Evolutionary conservation across 2,797 vertebrate genomes (phyloP).

Genomic region (Acipenser ruthenus): DNA sequence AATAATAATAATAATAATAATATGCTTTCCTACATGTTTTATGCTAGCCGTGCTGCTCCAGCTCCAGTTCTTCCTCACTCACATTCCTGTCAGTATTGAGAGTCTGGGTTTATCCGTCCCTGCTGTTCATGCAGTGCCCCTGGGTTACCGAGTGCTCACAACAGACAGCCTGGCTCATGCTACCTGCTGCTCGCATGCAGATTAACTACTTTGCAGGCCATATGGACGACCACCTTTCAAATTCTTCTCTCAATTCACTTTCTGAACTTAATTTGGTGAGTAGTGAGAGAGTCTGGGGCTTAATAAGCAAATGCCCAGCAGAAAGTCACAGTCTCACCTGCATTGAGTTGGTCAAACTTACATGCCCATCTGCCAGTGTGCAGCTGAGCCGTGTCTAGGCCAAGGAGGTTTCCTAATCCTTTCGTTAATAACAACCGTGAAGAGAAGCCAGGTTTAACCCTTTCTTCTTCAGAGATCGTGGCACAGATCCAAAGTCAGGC

Average conservation of each 20-base stretch:
- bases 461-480: not conserved
- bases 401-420: not conserved
- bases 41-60: not conserved
- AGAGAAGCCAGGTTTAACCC: not conserved
- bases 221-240: conserved; percentile 62
- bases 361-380: not conserved
- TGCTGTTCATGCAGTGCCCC: conserved; percentile 68
- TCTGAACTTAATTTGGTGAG: conserved; percentile 6
- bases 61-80: not conserved
- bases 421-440: conserved; percentile 1
- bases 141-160: conserved; percentile 59
- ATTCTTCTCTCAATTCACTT: conserved; percentile 48
- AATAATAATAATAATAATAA: too few species aligned
- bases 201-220: conserved; percentile 64
- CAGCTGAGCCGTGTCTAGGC: not conserved
- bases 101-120: conserved; percentile 54
- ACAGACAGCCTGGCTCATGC: conserved; percentile 62
- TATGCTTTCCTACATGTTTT: not conserved
- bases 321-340: conserved; percentile 1
- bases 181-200: conserved; percentile 59
- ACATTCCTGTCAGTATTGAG: conserved; percentile 69
- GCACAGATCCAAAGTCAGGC: not conserved
- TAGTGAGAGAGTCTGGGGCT: not conserved
- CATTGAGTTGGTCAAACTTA: not conserved
- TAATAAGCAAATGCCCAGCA: conserved; percentile 1